These are phyloP conservation scores for Tichodroma muraria DNA, from an alignment of 2,113 vertebrate genomes.

Conservation along the genomic window DNA sequence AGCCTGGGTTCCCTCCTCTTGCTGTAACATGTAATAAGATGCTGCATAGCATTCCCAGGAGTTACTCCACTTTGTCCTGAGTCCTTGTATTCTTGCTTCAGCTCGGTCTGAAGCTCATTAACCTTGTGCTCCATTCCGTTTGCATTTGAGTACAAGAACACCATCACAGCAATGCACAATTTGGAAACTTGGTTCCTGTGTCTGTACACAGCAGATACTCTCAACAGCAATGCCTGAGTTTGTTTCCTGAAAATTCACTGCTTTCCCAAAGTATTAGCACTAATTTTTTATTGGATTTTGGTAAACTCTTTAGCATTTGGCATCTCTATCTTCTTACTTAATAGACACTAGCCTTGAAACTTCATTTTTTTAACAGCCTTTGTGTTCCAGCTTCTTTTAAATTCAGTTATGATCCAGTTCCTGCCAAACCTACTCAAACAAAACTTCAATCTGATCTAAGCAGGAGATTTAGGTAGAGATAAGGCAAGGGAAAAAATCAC, in stretches of 20 bases:
- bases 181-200: background rate
- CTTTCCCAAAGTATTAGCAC: background rate
- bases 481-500: background rate
- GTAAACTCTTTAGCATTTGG: background rate
- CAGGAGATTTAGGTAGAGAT: background rate
- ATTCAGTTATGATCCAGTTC: background rate
- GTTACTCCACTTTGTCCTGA: background rate
- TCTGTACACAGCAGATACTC: background rate
- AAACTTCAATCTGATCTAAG: background rate
- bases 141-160: background rate
- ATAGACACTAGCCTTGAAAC: background rate
- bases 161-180: background rate
- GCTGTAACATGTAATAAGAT: background rate
- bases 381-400: background rate
- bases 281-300: background rate
- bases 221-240: background rate
- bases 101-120: background rate
- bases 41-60: background rate
- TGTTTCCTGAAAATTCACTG: background rate
- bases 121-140: background rate
- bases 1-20: background rate
- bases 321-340: background rate
- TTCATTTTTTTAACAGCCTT: background rate
- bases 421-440: background rate
- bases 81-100: background rate